Conservation (phyloP, 2,888 invertebrate genomes). For the Cerastis rubricosa region DNA sequence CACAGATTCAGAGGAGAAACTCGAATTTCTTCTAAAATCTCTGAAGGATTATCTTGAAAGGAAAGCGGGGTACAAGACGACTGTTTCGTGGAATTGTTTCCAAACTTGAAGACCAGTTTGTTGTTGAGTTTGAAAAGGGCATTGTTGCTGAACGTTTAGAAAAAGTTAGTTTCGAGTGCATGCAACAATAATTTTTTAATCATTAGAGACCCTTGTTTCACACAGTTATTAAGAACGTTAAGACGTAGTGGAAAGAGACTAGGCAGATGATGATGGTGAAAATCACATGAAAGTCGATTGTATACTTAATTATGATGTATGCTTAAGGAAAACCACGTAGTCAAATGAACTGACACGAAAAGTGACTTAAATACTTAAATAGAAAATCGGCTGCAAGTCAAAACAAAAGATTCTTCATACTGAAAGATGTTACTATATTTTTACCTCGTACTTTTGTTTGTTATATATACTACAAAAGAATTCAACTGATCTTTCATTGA, state of each 20-base stretch:
- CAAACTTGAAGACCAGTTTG: slow-evolving; percentile 39
- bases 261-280: not conserved
- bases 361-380: not conserved
- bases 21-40: slow-evolving; percentile 63
- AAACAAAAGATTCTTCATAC: not conserved
- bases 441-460: not conserved
- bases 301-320: not conserved
- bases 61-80: slow-evolving; percentile 46
- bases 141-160: slow-evolving; percentile 25
- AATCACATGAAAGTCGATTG: not conserved
- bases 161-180: not conserved
- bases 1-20: slow-evolving; percentile 54
- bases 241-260: not conserved
- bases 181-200: not conserved
- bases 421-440: not conserved
- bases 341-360: not conserved
- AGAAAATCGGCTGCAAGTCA: not conserved
- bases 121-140: slow-evolving; percentile 56
- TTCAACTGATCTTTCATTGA: not conserved
- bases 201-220: not conserved
- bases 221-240: not conserved
- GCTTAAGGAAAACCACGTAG: not conserved
- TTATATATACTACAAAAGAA: slow-evolving; percentile 4
- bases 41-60: slow-evolving; percentile 64
- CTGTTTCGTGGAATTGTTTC: slow-evolving; percentile 46